phyloP scores from a whole-genome alignment of 2,113 vertebrate genomes.

The Perca fluviatilis region DNA sequence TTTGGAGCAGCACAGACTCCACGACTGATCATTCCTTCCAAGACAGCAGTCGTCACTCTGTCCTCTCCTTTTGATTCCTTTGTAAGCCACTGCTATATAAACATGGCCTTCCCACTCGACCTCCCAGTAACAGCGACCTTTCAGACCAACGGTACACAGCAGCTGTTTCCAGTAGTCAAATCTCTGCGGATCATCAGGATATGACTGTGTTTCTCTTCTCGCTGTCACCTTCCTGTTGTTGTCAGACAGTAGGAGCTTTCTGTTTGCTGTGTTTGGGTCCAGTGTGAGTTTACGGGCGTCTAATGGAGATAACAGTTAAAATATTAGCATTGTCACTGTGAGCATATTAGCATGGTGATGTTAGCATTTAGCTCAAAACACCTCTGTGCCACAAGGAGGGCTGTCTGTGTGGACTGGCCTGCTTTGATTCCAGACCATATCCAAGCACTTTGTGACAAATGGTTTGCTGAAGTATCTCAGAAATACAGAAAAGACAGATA shows the following conservation, averaged over 20 bases:
- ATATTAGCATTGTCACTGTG: not conserved
- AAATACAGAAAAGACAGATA: too few relatives aligned
- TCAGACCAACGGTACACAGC: conserved; percentile 35
- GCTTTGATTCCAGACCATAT: too few relatives aligned
- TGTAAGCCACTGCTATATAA: conserved; percentile 37
- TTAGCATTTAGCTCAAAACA: not conserved
- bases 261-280: conserved; percentile 51
- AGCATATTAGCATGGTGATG: not conserved
- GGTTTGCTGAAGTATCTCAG: too few relatives aligned
- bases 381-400: too few relatives aligned
- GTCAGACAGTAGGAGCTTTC: not conserved
- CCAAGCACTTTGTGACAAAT: too few relatives aligned
- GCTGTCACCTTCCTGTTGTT: conserved; percentile 30
- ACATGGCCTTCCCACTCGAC: conserved; percentile 12
- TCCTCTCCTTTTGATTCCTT: conserved; percentile 28
- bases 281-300: conserved; percentile 17
- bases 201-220: not conserved
- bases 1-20: conserved; percentile 46
- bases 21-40: conserved; percentile 46
- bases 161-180: conserved; percentile 64
- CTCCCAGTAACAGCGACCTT: conserved; percentile 62
- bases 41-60: not conserved
- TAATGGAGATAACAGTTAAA: conserved; percentile 8
- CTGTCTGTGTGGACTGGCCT: too few relatives aligned
- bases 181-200: conserved; percentile 49